Conservation (phyloP, 92 coral and sea anemone species). For the Umimayanthus chanpuru region DNA sequence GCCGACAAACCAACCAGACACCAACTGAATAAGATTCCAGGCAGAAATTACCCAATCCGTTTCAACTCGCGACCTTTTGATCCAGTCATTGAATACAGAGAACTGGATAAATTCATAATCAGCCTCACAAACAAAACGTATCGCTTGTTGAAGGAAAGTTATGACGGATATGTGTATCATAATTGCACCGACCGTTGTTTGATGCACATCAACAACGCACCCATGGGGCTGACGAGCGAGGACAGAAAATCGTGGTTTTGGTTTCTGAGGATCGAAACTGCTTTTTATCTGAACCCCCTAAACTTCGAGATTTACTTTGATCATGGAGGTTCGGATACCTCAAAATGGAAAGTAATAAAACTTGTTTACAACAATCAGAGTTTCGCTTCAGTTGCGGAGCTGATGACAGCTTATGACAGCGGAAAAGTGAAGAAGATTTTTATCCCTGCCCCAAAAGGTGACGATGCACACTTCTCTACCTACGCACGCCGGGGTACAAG, state of each 20-base stretch:
- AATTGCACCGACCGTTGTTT: conserved; percentile 76
- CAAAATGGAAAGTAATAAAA: conserved; percentile 60
- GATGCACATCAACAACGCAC: conserved; percentile 31
- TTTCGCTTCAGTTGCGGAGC: conserved; percentile 48
- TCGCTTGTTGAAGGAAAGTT: conserved; percentile 75
- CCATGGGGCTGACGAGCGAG: conserved; percentile 49
- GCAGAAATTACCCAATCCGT: conserved; percentile 40
- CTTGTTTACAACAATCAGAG: conserved; percentile 61
- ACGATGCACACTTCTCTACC: conserved; percentile 41
- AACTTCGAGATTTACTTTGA: conserved; percentile 63
- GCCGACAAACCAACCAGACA: conserved; percentile 49
- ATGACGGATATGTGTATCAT: conserved; percentile 66
- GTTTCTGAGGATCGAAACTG: conserved; percentile 34
- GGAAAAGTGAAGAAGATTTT: conserved; percentile 33
- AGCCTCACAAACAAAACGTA: conserved; percentile 54
- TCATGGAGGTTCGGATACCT: conserved; percentile 57
- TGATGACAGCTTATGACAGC: conserved; percentile 51
- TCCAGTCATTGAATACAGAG: background rate
- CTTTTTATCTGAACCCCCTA: conserved; percentile 54
- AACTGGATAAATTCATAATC: background rate
- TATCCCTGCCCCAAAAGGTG: conserved; percentile 41
- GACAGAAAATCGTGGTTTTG: conserved; percentile 67
- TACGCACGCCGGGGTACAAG: conserved; percentile 55
- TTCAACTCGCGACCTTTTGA: conserved; percentile 67
- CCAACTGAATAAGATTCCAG: conserved; percentile 33